Percentiles rank a stretch among this genome's conserved stretches.
Evolutionary conservation across 2,113 vertebrate genomes (phyloP).

Genomic region (Ibidorhyncha struthersii): DNA sequence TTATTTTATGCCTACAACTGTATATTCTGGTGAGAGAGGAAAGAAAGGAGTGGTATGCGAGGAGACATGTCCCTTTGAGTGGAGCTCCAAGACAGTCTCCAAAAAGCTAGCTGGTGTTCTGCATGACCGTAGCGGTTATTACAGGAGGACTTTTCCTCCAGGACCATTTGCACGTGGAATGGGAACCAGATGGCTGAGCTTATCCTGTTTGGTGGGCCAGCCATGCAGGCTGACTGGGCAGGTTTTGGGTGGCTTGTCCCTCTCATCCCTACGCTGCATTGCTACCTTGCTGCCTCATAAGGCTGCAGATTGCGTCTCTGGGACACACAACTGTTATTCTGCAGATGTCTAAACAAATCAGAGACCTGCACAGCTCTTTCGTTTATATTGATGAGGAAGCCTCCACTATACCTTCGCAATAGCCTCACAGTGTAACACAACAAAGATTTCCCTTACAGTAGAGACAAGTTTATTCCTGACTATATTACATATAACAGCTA

Average conservation of each 20-base stretch:
- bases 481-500: background rate
- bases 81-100: background rate
- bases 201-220: too few species aligned
- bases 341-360: background rate
- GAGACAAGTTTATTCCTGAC: background rate
- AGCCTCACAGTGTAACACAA: background rate
- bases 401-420: background rate
- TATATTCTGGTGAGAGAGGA: background rate
- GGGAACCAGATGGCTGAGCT: background rate
- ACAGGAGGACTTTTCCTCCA: background rate
- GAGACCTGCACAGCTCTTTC: background rate
- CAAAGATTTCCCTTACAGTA: background rate
- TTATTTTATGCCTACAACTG: background rate
- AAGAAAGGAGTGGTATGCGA: background rate
- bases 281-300: background rate
- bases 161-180: background rate
- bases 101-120: background rate
- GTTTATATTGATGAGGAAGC: background rate
- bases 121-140: accelerated
- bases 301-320: background rate
- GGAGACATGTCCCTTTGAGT: accelerated
- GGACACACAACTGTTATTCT: background rate
- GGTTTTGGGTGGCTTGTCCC: background rate
- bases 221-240: background rate
- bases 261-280: accelerated